phyloP scores from a whole-genome alignment of 2,888 invertebrate genomes.

The Nomada flava region DNA sequence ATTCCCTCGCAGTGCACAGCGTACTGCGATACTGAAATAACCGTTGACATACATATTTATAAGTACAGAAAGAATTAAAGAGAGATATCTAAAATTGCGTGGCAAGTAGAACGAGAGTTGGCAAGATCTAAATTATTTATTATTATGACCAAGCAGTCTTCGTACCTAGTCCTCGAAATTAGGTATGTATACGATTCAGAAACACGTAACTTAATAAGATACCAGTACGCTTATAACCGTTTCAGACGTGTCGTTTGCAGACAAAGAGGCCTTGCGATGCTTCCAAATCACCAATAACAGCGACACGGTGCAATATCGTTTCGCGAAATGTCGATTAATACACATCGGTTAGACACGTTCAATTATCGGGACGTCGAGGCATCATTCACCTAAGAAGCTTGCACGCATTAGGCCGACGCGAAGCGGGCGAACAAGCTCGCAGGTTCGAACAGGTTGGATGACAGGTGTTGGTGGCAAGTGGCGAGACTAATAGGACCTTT shows the following conservation, averaged over 20 bases:
- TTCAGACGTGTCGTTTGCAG: not conserved
- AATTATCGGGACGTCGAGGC: constrained; percentile 56
- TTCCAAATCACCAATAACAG: constrained; percentile 7
- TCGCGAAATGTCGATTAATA: constrained; percentile 66
- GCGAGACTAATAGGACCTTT: constrained; percentile 72
- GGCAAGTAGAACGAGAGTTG: no score
- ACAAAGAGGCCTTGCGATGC: not conserved
- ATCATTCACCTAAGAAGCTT: constrained; percentile 66
- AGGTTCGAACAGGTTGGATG: constrained; percentile 30
- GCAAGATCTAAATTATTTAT: no score
- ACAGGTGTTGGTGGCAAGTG: constrained; percentile 67
- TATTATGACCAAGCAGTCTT: no score
- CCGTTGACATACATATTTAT: no score
- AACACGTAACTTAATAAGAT: no score
- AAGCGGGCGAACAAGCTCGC: constrained; percentile 23
- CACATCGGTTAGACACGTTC: constrained; percentile 53
- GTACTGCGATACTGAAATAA: no score
- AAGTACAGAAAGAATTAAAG: no score
- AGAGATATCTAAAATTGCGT: no score
- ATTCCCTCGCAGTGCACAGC: no score
- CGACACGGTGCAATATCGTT: constrained; percentile 46
- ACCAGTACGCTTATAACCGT: not conserved
- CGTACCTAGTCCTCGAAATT: not conserved
- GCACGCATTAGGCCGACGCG: constrained; percentile 55
- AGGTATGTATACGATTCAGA: no score